Base-by-base conservation (phyloP, 2,888 invertebrate species). In the Cryptocheilus praepositus region DNA sequence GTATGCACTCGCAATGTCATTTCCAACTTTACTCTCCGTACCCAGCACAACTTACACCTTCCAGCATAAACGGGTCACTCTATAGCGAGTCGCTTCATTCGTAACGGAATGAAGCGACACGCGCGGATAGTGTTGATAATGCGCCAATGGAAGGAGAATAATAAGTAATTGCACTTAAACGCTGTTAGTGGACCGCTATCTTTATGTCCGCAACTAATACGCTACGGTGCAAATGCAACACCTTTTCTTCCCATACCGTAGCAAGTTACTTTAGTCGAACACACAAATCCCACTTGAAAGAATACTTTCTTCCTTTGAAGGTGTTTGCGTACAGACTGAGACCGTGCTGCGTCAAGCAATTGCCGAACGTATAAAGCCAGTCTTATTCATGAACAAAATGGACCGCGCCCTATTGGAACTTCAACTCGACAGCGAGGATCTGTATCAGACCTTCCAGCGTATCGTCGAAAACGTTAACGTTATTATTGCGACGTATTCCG, bases 301-400 rank as follows among this genome's bases (percentile, higher is more conserved):
- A 46, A 16, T 28, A 59, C 25, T 16, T 36, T 36, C 21, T 36
- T 44, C 43, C 19, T 70, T 79, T 87, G 4, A 82, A 97, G 99
- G 99, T 92, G 99, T 99, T 79, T 99, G 99, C 89, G 99, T 99
- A 83, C 99, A 99, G 91, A 99, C 99, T 45, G 99, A 99, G 91
- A 99, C 99, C 86, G 99, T 99, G 69, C 92, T 99, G 85, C 96
- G 99, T 91, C 99, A 99, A 90, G 99, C 99, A 74, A 99, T 99
- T 88, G 98, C 98, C 74, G 99, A 99, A 91, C 95, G 99, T 88
- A 99, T 99, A 87, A 99, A 98, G 94, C 99, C 99, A 65, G 97
- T 99, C 81, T 92, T 99, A 85, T 99, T 99, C 95, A 99, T 99
- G 99, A 99, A 99, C 95, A 99, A 99, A 92, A 99, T 99, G 99